These are phyloP conservation scores for Lasioglossum marginatum DNA, from an alignment of 2,888 invertebrate species.

Conservation along the genomic window DNA sequence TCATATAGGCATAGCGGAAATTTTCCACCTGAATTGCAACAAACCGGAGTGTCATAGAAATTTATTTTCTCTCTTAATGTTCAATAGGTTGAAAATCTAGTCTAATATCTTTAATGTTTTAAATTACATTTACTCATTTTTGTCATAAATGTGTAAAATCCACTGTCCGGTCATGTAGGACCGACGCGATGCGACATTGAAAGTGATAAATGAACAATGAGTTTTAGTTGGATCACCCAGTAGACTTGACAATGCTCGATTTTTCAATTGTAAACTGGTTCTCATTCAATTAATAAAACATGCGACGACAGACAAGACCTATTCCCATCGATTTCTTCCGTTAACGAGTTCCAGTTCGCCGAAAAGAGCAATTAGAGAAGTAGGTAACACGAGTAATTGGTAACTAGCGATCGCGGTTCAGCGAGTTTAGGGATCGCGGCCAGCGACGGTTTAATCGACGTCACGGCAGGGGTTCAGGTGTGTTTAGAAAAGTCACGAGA, in stretches of 20 bases:
- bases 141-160: no score
- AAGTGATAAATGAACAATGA: background rate
- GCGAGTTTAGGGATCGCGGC: slow-evolving; percentile 25
- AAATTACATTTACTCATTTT: no score
- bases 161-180: no score
- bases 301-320: background rate
- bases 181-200: background rate
- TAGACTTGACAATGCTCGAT: background rate
- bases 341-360: background rate
- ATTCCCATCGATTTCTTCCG: slow-evolving; percentile 13
- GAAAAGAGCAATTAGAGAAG: slow-evolving; percentile 23
- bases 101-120: no score
- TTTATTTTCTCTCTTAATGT: no score
- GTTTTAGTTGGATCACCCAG: background rate
- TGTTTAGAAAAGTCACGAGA: slow-evolving; percentile 52
- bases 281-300: background rate
- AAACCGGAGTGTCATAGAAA: no score
- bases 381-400: slow-evolving; percentile 27
- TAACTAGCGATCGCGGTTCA: slow-evolving; percentile 20
- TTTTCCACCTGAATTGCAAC: no score
- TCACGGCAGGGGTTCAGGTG: slow-evolving; percentile 24
- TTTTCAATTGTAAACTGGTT: background rate
- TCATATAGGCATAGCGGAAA: no score
- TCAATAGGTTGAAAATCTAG: no score
- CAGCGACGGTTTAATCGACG: slow-evolving; percentile 26